Evolutionary conservation across 2,888 invertebrate genomes (phyloP), one percentile per base, ranked within the genome.

Genomic region (Zygogramma bicolorata): DNA sequence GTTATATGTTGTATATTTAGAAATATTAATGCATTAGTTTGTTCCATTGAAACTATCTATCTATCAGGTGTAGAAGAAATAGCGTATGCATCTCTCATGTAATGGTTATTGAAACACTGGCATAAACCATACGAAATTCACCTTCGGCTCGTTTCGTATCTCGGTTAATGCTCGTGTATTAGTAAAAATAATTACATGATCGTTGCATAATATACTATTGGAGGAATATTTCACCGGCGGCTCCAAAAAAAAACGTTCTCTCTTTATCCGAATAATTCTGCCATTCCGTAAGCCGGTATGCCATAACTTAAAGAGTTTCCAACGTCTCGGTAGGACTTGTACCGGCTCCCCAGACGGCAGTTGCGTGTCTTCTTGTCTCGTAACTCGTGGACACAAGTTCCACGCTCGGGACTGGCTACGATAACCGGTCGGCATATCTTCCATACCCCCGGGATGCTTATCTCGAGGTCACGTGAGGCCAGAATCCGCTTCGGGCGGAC

Each of bases 341-440:
- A 40, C 76, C 75, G 62, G 63, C 78, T 83, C 83, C 82, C 82
- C 76, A 65, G 73, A 78, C 81, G 78, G 77, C 76, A 79, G 80
- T 83, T 83, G 83, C 82, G 79, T 81, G 83, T 79, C 79, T 76
- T 60, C 73, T 75, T 77, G 79, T 77, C 75, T 77, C 77, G 77
- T 80, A 79, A 77, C 67, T 78, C 74, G 77, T 75, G 71, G 77
- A 67, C 76, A 53, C n/a, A 53, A 53, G 53, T 53, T 53, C 53
- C 53, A 53, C 53, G 53, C 53, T 53, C 53, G 53, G 53, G 53
- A 53, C 53, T 53, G 53, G 53, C 53, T 53, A 27, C 53, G 53
- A 53, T 53, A 53, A 53, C 53, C 53, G 53, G 53, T 53, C 27
- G 53, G 53, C 46, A 46, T 53, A 53, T 53, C 53, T 53, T 53